Evolutionary conservation across 1,140 invertebrate genomes (phyloP).

Genomic region (Heliothis subflexa): DNA sequence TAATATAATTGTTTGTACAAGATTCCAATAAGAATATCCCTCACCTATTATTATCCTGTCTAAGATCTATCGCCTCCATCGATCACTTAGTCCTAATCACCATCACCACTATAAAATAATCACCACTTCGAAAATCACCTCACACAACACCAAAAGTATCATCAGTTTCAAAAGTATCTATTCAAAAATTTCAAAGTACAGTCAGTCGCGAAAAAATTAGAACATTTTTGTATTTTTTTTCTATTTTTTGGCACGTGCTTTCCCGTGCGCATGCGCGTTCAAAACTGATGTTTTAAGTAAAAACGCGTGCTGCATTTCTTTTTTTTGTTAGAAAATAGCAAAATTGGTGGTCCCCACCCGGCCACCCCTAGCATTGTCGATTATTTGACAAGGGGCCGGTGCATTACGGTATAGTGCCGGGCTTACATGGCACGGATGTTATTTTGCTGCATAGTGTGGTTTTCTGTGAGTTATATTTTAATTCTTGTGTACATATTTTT

Average conservation of each 20-base stretch:
- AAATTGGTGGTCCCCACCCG: slow-evolving; percentile 76
- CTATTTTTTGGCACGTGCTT: slow-evolving; percentile 64
- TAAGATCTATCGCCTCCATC: slow-evolving; percentile 49
- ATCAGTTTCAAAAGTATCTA: neutral
- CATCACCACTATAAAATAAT: slow-evolving; percentile 52
- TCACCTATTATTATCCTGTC: slow-evolving; percentile 53
- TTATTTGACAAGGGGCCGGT: slow-evolving; percentile 77
- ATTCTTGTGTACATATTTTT: neutral
- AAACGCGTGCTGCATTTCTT: slow-evolving; percentile 70
- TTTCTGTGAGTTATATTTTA: neutral
- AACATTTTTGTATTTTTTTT: slow-evolving; percentile 19
- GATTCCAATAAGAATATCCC: slow-evolving; percentile 55
- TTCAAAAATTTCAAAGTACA: slow-evolving; percentile 10
- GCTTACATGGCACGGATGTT: slow-evolving; percentile 64
- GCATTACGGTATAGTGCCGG: slow-evolving; percentile 65
- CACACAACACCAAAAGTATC: slow-evolving; percentile 22
- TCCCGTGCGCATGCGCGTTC: slow-evolving; percentile 72
- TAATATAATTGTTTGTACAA: neutral
- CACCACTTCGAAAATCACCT: slow-evolving; percentile 34
- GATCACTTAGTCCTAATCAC: slow-evolving; percentile 63
- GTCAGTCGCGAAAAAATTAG: slow-evolving; percentile 19
- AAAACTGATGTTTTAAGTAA: slow-evolving; percentile 81
- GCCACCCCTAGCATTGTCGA: slow-evolving; percentile 66
- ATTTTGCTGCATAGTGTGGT: neutral
- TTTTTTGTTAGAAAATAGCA: slow-evolving; percentile 81